Percentiles rank a stretch among this genome's conserved stretches.
Conservation (phyloP, 2,888 invertebrate genomes). For the Agapostemon virescens region DNA sequence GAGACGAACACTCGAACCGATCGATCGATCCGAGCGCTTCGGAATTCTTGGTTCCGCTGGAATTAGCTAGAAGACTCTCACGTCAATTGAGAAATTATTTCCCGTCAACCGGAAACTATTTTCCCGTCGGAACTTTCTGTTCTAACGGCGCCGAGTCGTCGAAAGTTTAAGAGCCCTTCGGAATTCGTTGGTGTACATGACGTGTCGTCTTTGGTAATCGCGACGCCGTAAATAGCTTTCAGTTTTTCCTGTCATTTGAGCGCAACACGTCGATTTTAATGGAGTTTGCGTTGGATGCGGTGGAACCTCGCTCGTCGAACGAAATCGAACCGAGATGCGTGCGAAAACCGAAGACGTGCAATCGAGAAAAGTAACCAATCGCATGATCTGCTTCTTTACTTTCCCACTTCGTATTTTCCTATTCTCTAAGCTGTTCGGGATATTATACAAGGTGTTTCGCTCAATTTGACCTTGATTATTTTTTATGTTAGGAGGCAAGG, state of each 20-base stretch:
- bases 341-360: no score
- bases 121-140: background rate
- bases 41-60: slow-evolving; percentile 19
- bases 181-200: background rate
- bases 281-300: background rate
- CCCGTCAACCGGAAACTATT: background rate
- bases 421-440: no score
- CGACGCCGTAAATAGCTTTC: background rate
- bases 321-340: no score
- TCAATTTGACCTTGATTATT: no score
- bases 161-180: background rate
- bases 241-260: background rate
- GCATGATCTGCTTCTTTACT: no score
- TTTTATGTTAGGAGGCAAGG: no score
- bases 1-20: background rate
- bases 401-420: no score
- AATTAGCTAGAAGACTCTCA: background rate
- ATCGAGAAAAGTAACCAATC: no score
- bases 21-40: slow-evolving; percentile 24
- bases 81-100: slow-evolving; percentile 6
- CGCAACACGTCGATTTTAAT: background rate
- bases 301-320: no score
- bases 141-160: background rate
- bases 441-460: no score
- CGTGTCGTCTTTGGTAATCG: background rate